These are phyloP conservation scores for Bufotes viridis DNA, from an alignment of 2,797 vertebrate species.

Conservation along the genomic window DNA sequence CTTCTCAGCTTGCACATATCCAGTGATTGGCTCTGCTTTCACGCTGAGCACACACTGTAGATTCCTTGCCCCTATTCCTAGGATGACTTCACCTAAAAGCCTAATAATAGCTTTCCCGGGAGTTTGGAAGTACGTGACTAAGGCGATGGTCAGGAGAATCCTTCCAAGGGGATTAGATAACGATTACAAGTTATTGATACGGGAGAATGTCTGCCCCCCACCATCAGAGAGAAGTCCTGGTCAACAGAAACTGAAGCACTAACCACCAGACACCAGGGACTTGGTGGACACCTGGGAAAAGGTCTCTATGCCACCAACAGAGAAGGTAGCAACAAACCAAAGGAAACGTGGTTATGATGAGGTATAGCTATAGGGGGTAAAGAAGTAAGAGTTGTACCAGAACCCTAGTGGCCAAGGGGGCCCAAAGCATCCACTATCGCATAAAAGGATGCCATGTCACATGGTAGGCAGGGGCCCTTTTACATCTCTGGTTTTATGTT, in stretches of 20 bases:
- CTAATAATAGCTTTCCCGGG: constrained; percentile 32
- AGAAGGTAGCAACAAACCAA: background rate
- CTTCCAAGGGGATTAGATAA: background rate
- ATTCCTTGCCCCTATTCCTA: constrained; percentile 13
- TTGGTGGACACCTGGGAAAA: background rate
- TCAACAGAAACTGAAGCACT: background rate
- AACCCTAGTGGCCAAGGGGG: too few relatives aligned
- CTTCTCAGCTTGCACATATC: constrained; percentile 44
- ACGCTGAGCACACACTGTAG: constrained; percentile 34
- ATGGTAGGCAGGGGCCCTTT: too few relatives aligned
- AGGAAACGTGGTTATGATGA: too few relatives aligned
- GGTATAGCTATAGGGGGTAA: too few relatives aligned
- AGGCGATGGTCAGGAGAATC: background rate
- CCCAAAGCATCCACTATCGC: too few relatives aligned
- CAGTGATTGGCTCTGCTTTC: constrained; percentile 61
- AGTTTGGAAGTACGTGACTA: constrained; percentile 4
- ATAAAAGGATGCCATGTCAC: too few relatives aligned
- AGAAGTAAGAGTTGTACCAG: too few relatives aligned
- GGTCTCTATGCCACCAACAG: background rate
- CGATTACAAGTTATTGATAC: background rate
- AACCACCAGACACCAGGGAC: background rate
- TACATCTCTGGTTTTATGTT: too few relatives aligned
- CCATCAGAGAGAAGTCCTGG: background rate
- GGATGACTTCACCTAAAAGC: constrained; percentile 38
- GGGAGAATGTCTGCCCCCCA: background rate